Evolutionary conservation across 2,113 vertebrate species (phyloP).

Genomic region (Pelusios castaneus): DNA sequence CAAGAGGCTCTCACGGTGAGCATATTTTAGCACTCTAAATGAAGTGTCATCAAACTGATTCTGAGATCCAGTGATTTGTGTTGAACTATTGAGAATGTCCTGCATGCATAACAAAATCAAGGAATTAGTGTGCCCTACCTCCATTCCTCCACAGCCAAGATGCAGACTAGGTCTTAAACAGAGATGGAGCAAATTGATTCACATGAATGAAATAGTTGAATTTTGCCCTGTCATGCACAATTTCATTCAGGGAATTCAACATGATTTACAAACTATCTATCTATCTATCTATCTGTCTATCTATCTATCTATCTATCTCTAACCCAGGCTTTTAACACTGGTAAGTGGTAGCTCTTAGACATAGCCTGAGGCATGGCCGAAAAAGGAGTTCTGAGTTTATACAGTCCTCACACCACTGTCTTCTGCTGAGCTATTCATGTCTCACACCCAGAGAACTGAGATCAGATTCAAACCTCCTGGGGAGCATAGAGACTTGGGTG

Average conservation of each 20-base stretch:
- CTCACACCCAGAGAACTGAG: accelerated
- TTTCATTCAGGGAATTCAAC: accelerated
- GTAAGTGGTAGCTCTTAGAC: background rate
- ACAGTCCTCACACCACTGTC: background rate
- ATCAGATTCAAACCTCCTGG: too few relatives aligned
- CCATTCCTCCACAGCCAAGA: accelerated
- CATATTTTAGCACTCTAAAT: background rate
- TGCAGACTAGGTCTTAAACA: background rate
- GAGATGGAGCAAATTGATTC: background rate
- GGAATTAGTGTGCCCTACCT: background rate
- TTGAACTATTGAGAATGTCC: background rate
- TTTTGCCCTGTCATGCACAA: background rate
- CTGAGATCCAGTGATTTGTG: background rate
- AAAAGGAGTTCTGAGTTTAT: background rate
- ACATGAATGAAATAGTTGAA: accelerated
- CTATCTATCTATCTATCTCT: background rate
- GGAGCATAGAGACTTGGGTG: background rate
- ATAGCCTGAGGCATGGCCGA: background rate
- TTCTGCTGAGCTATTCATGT: background rate
- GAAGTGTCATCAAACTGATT: background rate
- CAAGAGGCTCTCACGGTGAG: background rate
- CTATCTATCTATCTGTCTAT: background rate
- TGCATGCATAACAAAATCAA: background rate
- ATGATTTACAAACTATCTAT: background rate
- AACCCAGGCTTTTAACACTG: background rate